A percentile compares a stretch with the other conserved stretches of the same genome.
Conservation (phyloP, 2,888 invertebrate species). For the Ptychoptera albimana region DNA sequence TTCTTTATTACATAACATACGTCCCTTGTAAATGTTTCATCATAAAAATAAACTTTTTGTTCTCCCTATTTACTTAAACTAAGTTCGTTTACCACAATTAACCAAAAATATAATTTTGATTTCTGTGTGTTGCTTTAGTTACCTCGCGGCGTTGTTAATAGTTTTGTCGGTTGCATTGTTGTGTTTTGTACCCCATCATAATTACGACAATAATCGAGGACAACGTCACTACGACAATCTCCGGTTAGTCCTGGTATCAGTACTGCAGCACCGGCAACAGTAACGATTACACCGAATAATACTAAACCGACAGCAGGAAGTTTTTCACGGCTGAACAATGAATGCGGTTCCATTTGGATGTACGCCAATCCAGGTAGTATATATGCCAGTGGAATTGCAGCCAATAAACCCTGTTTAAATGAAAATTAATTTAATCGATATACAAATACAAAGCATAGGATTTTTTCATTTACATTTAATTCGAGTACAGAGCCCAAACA, state of each 20-base stretch:
- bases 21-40: too few relatives aligned
- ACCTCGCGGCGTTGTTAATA: slow-evolving; percentile 3
- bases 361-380: slow-evolving; percentile 66
- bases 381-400: slow-evolving; percentile 70
- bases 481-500: slow-evolving; percentile 71
- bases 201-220: slow-evolving; percentile 26
- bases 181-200: slow-evolving; percentile 5
- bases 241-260: slow-evolving; percentile 26
- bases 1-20: too few relatives aligned
- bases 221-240: slow-evolving; percentile 29
- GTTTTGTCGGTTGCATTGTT: slow-evolving; percentile 5
- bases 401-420: slow-evolving; percentile 52
- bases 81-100: too few relatives aligned
- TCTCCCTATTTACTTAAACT: too few relatives aligned
- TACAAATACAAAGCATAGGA: background rate
- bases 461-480: slow-evolving; percentile 45
- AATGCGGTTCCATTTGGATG: slow-evolving; percentile 56
- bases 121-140: background rate
- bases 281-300: slow-evolving; percentile 41
- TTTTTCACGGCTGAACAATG: slow-evolving; percentile 47
- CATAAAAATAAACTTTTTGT: too few relatives aligned
- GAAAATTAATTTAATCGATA: background rate
- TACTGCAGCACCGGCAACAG: slow-evolving; percentile 25
- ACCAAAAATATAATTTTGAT: too few relatives aligned
- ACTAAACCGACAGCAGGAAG: slow-evolving; percentile 53